Conservation (phyloP, 2,797 vertebrate species). For the Sebastes minor region DNA sequence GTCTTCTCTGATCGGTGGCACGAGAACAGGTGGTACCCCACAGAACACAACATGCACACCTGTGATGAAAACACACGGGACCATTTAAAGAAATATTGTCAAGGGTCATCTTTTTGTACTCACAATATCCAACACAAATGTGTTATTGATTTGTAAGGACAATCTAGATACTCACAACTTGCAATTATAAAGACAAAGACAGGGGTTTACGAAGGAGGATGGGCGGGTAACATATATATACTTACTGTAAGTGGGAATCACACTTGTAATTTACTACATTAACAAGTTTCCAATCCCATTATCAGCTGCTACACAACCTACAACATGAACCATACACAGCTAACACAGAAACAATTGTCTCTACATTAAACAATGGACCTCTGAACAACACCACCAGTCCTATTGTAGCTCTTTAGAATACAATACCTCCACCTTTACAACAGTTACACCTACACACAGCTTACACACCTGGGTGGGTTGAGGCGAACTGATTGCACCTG, state of each 20-base stretch:
- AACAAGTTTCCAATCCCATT: not conserved
- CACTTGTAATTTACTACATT: not conserved
- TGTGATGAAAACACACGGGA: conserved; percentile 52
- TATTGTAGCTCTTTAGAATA: not conserved
- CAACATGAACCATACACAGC: not conserved
- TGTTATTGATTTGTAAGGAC: not conserved
- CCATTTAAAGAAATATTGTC: not conserved
- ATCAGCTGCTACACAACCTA: conserved; percentile 4
- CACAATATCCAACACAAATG: not conserved
- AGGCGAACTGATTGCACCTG: conserved; percentile 35
- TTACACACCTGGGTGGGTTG: conserved; percentile 50
- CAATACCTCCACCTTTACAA: not conserved
- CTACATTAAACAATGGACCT: not conserved
- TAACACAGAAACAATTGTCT: not conserved
- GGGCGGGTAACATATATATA: not conserved
- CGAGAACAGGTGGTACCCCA: conserved; percentile 96
- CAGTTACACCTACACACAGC: not conserved
- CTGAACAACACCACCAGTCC: not conserved
- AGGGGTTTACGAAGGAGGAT: not conserved
- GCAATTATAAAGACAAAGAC: not conserved
- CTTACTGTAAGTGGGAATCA: not conserved
- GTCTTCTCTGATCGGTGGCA: conserved; percentile 97
- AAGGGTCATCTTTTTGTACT: not conserved
- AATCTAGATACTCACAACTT: not conserved
- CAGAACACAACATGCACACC: conserved; percentile 99